These are phyloP conservation scores for Jordanella pulchra DNA, from an alignment of 2,797 vertebrate species.

Conservation along the genomic window DNA sequence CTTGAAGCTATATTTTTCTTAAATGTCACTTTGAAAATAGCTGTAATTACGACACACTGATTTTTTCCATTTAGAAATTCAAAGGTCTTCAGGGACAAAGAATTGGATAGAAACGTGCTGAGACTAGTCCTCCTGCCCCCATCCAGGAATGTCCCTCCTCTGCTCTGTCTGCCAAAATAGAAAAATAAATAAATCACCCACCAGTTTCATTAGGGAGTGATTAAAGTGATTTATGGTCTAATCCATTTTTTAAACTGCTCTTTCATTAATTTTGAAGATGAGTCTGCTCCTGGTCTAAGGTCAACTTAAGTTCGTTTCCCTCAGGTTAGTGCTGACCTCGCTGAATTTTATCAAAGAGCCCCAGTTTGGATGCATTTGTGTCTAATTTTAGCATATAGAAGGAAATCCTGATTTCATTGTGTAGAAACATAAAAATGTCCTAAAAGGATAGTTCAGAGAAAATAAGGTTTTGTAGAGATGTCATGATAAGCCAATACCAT, in stretches of 20 bases:
- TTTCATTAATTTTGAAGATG: slow-evolving; percentile 42
- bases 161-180: slow-evolving; percentile 23
- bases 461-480: neutral
- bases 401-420: neutral
- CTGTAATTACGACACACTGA: neutral
- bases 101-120: slow-evolving; percentile 6
- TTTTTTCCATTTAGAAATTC: neutral
- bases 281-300: slow-evolving; percentile 6
- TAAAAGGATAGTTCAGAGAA: neutral
- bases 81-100: neutral
- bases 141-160: neutral
- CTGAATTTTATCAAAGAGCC: neutral
- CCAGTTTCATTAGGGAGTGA: slow-evolving; percentile 40
- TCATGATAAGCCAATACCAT: neutral
- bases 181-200: neutral
- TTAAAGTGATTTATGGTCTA: slow-evolving; percentile 53
- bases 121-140: neutral
- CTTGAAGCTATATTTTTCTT: neutral
- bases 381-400: neutral
- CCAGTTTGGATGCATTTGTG: neutral
- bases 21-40: neutral
- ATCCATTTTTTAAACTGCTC: slow-evolving; percentile 39
- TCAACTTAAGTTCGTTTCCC: slow-evolving; percentile 21
- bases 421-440: neutral
- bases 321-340: neutral